Evolutionary conservation across 2,797 vertebrate species (phyloP), one percentile per base, ranked within the genome.

Genomic region (Mormyrus proboscirostris): DNA sequence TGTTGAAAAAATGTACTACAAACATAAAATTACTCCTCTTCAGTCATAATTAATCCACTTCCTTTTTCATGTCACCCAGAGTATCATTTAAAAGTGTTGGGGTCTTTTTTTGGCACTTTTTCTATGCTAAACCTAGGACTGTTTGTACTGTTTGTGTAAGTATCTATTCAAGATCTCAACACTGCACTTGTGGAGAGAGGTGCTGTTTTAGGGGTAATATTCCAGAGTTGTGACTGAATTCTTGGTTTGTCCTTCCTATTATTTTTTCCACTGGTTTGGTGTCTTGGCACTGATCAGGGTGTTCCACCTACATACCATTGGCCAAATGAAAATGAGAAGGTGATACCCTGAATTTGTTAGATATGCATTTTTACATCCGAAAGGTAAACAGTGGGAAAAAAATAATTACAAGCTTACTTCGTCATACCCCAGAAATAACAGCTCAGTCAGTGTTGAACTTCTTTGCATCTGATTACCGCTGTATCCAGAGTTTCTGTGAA

Each of bases 191-290:
- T 65, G 89, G 90, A 90, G 89, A 85, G 89, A 76, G 88, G 85
- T 88, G 22, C 41, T 51, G 76, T 89, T 91, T 91, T 90, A 89
- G 87, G 88, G 65, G 82, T 51, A 88, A 82, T 51, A 73, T 76
- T 88, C 25, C 6, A 89, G 73, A 59, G 49, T 41, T 5, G 19
- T 85, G 82, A 85, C 47, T 85, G 82, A 25, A 85, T 51, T 25
- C 19, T n/a, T 51, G 1, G 47, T 51, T 85, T 49, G 49, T 85
- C n/a, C 16, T 12, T 49, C 19, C 47, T 51, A 22, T 85, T 51
- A 51, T 85, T 90, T 91, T 76, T 90, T 69, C 86, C 85, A 51
- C 89, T 88, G 91, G 88, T 92, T 90, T 88, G 29, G 76, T 88
- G 82, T 86, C 85, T 87, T 91, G 90, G 89, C 88, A 89, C 79